phyloP scores from a whole-genome alignment of 2,797 vertebrate species.

The Zonotrichia albicollis region DNA sequence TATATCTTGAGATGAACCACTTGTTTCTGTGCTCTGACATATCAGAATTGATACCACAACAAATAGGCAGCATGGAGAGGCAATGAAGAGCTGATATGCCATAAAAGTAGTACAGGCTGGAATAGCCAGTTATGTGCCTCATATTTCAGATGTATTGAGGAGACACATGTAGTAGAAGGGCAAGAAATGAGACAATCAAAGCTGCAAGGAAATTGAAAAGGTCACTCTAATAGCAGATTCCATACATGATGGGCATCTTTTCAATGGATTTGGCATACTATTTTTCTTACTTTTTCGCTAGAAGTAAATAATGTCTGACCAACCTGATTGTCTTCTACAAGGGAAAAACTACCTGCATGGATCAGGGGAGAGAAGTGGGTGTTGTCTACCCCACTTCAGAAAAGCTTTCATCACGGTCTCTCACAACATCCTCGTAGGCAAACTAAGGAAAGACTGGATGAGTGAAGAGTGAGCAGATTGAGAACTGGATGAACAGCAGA shows the following conservation, averaged over 20 bases:
- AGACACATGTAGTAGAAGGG: not conserved
- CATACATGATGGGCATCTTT: not conserved
- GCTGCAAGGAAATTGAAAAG: not conserved
- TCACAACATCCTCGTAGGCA: not conserved
- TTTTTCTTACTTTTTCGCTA: not conserved
- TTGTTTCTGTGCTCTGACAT: not conserved
- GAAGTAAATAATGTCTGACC: not conserved
- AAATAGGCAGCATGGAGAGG: not conserved
- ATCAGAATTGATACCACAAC: not conserved
- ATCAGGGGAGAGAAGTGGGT: not conserved
- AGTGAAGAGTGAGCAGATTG: not conserved
- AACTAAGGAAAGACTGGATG: not conserved
- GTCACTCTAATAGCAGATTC: not conserved
- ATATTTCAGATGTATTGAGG: not conserved
- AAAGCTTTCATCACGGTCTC: not conserved
- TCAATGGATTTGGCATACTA: not conserved
- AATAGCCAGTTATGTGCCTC: not conserved
- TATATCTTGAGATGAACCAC: not conserved
- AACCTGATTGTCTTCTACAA: not conserved
- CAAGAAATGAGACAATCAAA: not conserved
- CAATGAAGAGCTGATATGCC: not conserved
- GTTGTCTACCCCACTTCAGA: not conserved
- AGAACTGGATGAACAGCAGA: not conserved
- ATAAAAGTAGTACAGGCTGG: not conserved
- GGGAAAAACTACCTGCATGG: not conserved